Percentiles rank a stretch among this genome's conserved stretches.
These are phyloP conservation scores for Heliconius ismenius DNA, from an alignment of 2,888 invertebrate genomes.

Conservation along the genomic window DNA sequence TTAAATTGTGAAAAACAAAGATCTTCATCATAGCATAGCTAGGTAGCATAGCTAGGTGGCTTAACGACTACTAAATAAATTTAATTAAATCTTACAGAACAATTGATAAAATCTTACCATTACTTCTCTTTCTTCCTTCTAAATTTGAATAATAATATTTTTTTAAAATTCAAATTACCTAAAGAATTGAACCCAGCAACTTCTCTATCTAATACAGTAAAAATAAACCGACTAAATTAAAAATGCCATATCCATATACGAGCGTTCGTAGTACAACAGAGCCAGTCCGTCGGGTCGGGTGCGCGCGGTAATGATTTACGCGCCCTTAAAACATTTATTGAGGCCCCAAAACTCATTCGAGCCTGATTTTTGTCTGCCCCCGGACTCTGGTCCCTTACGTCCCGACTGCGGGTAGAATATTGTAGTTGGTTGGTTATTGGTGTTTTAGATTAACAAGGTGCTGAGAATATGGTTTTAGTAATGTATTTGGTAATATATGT, in stretches of 20 bases:
- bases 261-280: constrained; percentile 29
- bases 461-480: neutral
- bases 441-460: constrained; percentile 9
- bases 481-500: neutral
- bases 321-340: constrained; percentile 72
- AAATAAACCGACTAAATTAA: neutral
- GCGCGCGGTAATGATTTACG: constrained; percentile 69
- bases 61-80: too few species aligned
- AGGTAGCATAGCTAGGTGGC: too few species aligned
- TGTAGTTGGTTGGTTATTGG: constrained; percentile 31
- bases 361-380: constrained; percentile 50
- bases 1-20: too few species aligned
- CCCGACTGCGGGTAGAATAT: constrained; percentile 34
- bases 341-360: constrained; percentile 51
- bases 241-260: constrained; percentile 44
- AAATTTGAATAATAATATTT: too few species aligned
- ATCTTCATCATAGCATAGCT: too few species aligned
- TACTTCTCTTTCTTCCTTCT: too few species aligned
- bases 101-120: too few species aligned
- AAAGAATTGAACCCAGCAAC: too few species aligned
- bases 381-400: constrained; percentile 36
- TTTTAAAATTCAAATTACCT: too few species aligned
- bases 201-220: neutral
- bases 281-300: constrained; percentile 49
- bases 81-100: too few species aligned